A percentile compares a stretch with the other conserved stretches of the same genome.
phyloP scores from a whole-genome alignment of 2,888 invertebrate species.

The Sisyra nigra region DNA sequence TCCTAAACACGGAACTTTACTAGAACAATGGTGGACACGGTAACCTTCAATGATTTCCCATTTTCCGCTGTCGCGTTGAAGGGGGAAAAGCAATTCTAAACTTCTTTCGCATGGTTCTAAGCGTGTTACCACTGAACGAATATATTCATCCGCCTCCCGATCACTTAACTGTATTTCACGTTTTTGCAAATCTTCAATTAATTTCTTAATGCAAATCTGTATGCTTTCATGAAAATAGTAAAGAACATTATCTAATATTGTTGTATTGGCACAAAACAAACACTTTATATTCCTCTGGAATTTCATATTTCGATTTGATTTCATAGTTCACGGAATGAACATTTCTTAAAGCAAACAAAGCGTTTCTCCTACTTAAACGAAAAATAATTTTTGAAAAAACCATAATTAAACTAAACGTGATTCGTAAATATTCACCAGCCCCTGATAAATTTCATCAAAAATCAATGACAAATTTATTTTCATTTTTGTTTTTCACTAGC shows the following conservation, averaged over 20 bases:
- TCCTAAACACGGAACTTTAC: slow-evolving; percentile 16
- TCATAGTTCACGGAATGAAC: slow-evolving; percentile 1
- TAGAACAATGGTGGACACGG: slow-evolving; percentile 21
- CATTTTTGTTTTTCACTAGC: too few relatives aligned
- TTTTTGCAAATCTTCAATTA: slow-evolving; percentile 16
- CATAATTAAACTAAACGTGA: too few relatives aligned
- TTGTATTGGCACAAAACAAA: slow-evolving; percentile 24
- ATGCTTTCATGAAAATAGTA: slow-evolving; percentile 23
- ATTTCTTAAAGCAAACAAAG: neutral
- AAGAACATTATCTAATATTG: slow-evolving; percentile 21
- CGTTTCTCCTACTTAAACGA: too few relatives aligned
- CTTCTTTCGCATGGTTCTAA: slow-evolving; percentile 22
- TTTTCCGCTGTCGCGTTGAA: slow-evolving; percentile 19
- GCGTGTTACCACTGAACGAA: slow-evolving; percentile 17
- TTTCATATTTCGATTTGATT: slow-evolving; percentile 16
- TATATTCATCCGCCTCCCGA: slow-evolving; percentile 14
- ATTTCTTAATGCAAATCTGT: slow-evolving; percentile 18
- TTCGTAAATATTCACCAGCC: too few relatives aligned
- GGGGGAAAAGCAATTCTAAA: slow-evolving; percentile 21
- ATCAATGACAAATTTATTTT: too few relatives aligned
- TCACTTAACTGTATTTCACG: slow-evolving; percentile 11
- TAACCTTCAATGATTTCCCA: slow-evolving; percentile 21
- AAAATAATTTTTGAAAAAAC: too few relatives aligned
- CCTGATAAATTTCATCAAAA: too few relatives aligned
- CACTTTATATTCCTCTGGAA: slow-evolving; percentile 23